Evolutionary conservation across 2,888 invertebrate species (phyloP).

Genomic region (Trachelus iudaicus): DNA sequence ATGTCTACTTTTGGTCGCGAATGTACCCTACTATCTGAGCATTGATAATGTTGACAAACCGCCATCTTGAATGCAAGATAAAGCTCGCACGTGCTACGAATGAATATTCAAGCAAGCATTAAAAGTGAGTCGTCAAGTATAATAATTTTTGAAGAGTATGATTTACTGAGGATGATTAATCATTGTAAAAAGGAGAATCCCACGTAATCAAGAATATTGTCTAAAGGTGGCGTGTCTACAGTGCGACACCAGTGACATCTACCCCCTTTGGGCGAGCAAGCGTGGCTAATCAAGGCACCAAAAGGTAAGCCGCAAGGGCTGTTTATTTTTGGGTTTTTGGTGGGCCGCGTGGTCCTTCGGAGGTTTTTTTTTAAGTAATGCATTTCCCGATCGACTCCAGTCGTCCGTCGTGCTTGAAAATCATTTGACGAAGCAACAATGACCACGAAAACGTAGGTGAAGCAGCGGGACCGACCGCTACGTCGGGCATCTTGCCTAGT

Average conservation of each 20-base stretch:
- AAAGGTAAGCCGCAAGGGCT: slow-evolving; percentile 72
- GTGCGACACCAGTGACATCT: slow-evolving; percentile 40
- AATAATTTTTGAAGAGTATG: no score
- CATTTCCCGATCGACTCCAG: slow-evolving; percentile 44
- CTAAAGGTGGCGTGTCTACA: slow-evolving; percentile 33
- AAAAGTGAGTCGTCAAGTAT: no score
- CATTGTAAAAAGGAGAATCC: no score
- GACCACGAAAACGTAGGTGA: slow-evolving; percentile 57
- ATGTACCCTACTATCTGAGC: no score
- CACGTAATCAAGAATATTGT: slow-evolving; percentile 6
- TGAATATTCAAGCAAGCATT: no score
- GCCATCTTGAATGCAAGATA: no score
- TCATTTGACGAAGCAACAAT: slow-evolving; percentile 55
- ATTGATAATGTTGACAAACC: no score
- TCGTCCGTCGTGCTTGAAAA: slow-evolving; percentile 47
- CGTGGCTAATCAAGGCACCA: slow-evolving; percentile 90
- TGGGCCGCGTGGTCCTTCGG: slow-evolving; percentile 43
- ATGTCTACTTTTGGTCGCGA: no score
- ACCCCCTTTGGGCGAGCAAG: slow-evolving; percentile 66
- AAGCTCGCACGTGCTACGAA: no score
- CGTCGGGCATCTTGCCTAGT: slow-evolving; percentile 56
- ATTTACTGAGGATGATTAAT: no score
- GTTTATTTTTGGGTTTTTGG: slow-evolving; percentile 58
- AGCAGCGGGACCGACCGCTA: slow-evolving; percentile 44
- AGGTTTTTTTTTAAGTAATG: slow-evolving; percentile 50